Conservation (phyloP, 2,113 vertebrate genomes). For the Hydrolagus affinis region DNA sequence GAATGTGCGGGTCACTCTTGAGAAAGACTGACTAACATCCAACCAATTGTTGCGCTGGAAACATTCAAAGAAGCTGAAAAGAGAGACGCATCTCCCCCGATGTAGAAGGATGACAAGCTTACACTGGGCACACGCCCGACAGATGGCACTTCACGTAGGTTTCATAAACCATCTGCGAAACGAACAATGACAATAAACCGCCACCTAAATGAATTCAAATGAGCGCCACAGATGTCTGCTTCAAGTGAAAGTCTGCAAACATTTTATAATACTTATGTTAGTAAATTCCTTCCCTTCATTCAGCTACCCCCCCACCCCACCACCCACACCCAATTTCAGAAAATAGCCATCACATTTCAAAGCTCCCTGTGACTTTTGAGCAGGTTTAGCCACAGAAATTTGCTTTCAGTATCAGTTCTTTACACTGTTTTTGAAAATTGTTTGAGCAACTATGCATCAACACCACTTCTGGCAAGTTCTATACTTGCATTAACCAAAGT, state of each 20-base stretch:
- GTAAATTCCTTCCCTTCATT: too few species aligned
- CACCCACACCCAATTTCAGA: too few species aligned
- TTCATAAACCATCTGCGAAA: conserved; percentile 71
- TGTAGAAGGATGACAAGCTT: conserved; percentile 59
- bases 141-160: conserved; percentile 74
- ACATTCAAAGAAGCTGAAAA: neutral
- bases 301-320: too few species aligned
- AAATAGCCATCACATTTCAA: too few species aligned
- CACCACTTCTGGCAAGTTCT: too few species aligned
- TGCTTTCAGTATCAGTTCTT: too few species aligned
- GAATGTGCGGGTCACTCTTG: conserved; percentile 22
- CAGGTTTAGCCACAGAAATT: too few species aligned
- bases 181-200: conserved; percentile 65
- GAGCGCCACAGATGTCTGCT: neutral
- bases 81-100: conserved; percentile 41
- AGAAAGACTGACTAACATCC: conserved; percentile 3
- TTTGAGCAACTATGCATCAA: too few species aligned
- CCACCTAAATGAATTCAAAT: conserved; percentile 61
- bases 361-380: too few species aligned
- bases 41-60: conserved; percentile 23
- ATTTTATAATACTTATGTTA: too few species aligned
- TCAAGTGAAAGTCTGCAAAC: neutral
- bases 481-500: too few species aligned
- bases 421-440: too few species aligned
- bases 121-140: conserved; percentile 68